Conservation (phyloP, 2,797 vertebrate genomes). For the Sebastolobus alascanus region DNA sequence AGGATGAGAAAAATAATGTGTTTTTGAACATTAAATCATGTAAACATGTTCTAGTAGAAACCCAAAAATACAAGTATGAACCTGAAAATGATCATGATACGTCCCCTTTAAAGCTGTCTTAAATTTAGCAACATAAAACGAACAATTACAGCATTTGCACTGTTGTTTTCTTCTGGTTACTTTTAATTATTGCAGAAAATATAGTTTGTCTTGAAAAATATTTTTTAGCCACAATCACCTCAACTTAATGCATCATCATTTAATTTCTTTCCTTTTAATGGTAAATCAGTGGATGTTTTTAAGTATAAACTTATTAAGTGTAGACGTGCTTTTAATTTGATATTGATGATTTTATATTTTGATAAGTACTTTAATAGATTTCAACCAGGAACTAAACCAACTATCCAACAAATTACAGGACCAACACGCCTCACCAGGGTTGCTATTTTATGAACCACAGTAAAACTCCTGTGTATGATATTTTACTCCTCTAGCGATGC, state of each 20-base stretch:
- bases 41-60: neutral
- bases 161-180: neutral
- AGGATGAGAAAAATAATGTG: neutral
- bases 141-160: neutral
- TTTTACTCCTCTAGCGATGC: slow-evolving; percentile 36
- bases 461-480: slow-evolving; percentile 21
- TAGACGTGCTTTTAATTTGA: slow-evolving; percentile 59
- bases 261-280: slow-evolving; percentile 31
- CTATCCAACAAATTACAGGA: slow-evolving; percentile 46
- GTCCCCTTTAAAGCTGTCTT: neutral
- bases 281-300: slow-evolving; percentile 45
- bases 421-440: slow-evolving; percentile 54
- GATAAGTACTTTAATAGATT: slow-evolving; percentile 53
- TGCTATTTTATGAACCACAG: slow-evolving; percentile 38
- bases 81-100: no score
- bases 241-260: slow-evolving; percentile 6
- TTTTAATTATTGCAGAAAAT: slow-evolving; percentile 11
- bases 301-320: slow-evolving; percentile 20
- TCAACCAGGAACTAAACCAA: slow-evolving; percentile 54
- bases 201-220: neutral
- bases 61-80: neutral
- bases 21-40: neutral
- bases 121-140: slow-evolving; percentile 21
- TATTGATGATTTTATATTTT: slow-evolving; percentile 67
- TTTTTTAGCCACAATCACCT: slow-evolving; percentile 38